These are phyloP conservation scores for Argyrosomus regius DNA, from an alignment of 2,797 vertebrate genomes.

Conservation along the genomic window DNA sequence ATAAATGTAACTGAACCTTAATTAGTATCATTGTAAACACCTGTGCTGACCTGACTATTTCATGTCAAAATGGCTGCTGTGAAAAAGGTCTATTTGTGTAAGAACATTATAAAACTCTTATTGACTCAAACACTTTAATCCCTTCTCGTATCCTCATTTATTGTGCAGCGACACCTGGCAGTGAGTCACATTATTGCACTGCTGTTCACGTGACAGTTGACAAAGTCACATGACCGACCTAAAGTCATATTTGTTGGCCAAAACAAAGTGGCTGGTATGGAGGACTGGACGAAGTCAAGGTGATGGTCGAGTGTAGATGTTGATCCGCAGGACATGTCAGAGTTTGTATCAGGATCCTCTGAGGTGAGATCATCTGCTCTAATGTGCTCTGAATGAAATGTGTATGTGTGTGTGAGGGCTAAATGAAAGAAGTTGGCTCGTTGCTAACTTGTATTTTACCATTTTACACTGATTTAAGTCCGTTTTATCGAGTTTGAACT, in stretches of 20 bases:
- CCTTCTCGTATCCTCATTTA: not conserved
- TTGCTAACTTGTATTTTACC: not conserved
- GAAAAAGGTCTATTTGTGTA: too few relatives aligned
- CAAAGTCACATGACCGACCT: conserved; percentile 62
- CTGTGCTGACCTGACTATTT: too few relatives aligned
- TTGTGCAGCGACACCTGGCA: conserved; percentile 40
- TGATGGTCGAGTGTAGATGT: not conserved
- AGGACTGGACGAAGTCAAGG: not conserved
- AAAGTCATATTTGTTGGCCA: not conserved
- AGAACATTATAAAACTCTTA: not conserved
- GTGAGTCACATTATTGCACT: fast-evolving
- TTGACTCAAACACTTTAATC: not conserved
- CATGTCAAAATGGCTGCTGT: too few relatives aligned
- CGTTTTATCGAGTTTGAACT: not conserved
- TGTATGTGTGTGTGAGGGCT: conserved; percentile 26
- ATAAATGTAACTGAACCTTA: too few relatives aligned
- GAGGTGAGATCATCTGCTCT: conserved; percentile 24
- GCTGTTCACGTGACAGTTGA: conserved; percentile 45
- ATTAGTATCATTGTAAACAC: too few relatives aligned
- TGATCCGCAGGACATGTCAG: conserved; percentile 24
- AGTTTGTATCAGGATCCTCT: not conserved
- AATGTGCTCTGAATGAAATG: not conserved
- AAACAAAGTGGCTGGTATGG: not conserved
- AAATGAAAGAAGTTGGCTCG: not conserved
- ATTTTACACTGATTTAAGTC: not conserved